Conservation (phyloP, 1,140 invertebrate genomes). For the Caenorhabditis inopinata region DNA sequence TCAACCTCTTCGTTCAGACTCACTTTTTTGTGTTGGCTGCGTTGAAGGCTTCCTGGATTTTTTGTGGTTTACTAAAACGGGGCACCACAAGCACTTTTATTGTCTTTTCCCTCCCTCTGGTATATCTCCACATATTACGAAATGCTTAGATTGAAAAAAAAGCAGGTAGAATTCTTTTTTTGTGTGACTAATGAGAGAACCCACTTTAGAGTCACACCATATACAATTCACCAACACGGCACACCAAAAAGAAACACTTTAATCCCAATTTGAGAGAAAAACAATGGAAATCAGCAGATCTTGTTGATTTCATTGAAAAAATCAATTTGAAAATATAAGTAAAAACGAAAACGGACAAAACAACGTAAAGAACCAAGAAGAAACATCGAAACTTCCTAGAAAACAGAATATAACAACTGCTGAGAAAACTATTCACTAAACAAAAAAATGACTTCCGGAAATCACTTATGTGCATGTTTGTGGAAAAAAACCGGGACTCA, state of each 20-base stretch:
- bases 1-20: constrained; percentile 23
- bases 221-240: no score
- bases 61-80: constrained; percentile 16
- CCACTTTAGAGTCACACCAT: no score
- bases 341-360: background rate
- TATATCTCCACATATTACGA: constrained; percentile 18
- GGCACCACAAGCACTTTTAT: constrained; percentile 5
- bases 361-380: background rate
- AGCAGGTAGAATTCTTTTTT: background rate
- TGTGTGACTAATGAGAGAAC: no score
- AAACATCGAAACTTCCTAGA: background rate
- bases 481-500: constrained; percentile 35
- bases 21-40: background rate
- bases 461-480: constrained; percentile 21
- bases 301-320: no score
- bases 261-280: no score
- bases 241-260: no score
- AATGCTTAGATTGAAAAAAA: background rate
- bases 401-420: constrained; percentile 7
- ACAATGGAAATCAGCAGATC: no score
- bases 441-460: constrained; percentile 23
- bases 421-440: constrained; percentile 7
- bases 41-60: constrained; percentile 32
- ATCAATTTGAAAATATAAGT: background rate
- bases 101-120: background rate